phyloP scores from a whole-genome alignment of 2,797 vertebrate genomes.

The Centropyge bicolor region DNA sequence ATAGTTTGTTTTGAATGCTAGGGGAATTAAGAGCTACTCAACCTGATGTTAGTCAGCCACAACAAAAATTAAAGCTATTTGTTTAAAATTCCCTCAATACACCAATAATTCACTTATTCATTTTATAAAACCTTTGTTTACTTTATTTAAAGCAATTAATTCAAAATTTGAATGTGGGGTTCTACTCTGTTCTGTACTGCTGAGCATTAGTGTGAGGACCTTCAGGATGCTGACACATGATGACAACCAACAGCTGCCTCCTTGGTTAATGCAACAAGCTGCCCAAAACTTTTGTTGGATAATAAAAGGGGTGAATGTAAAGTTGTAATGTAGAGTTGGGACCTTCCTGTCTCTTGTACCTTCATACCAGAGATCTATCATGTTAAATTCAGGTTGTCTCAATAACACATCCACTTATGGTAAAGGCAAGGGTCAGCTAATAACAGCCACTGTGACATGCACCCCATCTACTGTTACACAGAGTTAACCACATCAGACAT shows the following conservation, averaged over 20 bases:
- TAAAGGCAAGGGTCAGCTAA: no score
- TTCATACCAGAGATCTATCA: no score
- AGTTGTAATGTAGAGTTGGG: neutral
- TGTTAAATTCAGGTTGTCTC: no score
- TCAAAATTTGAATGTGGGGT: neutral
- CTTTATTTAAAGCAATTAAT: neutral
- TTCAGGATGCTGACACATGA: neutral
- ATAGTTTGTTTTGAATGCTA: neutral
- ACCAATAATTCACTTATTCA: neutral
- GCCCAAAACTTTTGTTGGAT: neutral
- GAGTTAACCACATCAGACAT: neutral
- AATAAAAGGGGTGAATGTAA: neutral
- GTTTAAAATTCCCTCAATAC: neutral
- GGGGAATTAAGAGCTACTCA: neutral
- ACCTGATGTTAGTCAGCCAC: neutral
- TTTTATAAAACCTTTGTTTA: neutral
- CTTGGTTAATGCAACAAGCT: neutral
- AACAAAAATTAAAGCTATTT: neutral
- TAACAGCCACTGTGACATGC: neutral
- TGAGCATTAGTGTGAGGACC: neutral
- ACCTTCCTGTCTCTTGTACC: neutral
- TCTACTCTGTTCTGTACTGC: neutral
- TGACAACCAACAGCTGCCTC: neutral
- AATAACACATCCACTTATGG: no score
- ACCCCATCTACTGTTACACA: slow-evolving; percentile 1